Percentiles rank a stretch among this genome's conserved stretches.
Conservation (phyloP, 2,797 vertebrate genomes). For the Lophotriccus pileatus region DNA sequence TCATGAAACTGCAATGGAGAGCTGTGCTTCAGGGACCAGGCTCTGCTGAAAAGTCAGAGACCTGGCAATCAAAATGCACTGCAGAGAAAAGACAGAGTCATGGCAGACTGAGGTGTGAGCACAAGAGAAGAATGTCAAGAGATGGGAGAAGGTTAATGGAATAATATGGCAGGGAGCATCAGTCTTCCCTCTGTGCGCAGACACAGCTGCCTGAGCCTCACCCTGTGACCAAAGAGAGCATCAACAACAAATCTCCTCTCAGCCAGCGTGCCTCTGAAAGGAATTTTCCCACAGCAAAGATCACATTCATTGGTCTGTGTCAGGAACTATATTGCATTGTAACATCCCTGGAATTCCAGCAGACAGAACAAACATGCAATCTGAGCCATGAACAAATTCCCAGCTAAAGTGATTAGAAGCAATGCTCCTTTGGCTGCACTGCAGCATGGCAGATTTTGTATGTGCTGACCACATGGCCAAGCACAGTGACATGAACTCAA, state of each 20-base stretch:
- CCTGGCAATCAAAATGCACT: neutral
- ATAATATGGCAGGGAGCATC: neutral
- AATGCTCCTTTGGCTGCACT: neutral
- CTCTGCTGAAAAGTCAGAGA: neutral
- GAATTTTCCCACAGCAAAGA: constrained; percentile 41
- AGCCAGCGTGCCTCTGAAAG: neutral
- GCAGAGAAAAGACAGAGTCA: neutral
- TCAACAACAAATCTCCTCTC: neutral
- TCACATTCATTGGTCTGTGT: neutral
- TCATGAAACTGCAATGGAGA: neutral
- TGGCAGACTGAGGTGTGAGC: neutral
- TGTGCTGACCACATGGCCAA: rapidly evolving
- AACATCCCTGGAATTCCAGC: neutral
- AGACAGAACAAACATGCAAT: neutral
- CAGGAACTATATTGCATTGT: constrained; percentile 24
- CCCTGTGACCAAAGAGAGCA: neutral
- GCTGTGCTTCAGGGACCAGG: neutral
- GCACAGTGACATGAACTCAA: neutral
- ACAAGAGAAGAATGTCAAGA: neutral
- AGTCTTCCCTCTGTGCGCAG: neutral
- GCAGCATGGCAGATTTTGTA: neutral
- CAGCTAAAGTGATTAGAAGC: neutral
- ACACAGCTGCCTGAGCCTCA: neutral
- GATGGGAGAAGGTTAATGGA: neutral
- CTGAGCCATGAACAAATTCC: neutral